Evolutionary conservation across 2,888 invertebrate genomes (phyloP).

Genomic region (Bugulina stolonifera): DNA sequence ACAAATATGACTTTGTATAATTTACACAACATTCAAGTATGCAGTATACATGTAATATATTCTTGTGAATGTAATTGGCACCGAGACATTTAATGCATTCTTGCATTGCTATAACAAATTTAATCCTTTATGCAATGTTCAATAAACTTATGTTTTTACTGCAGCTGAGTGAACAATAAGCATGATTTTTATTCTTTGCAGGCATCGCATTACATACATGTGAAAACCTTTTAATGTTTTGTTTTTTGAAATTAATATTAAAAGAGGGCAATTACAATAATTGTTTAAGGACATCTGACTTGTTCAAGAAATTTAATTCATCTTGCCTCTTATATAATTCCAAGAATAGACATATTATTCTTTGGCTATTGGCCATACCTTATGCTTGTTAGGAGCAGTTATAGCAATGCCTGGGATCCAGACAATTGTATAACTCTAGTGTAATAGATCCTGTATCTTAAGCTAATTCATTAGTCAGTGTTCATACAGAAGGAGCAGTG

Average conservation of each 20-base stretch:
- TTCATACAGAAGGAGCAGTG: not conserved
- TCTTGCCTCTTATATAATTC: too few species aligned
- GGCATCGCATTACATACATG: not conserved
- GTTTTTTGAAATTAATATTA: not conserved
- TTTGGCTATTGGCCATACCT: too few species aligned
- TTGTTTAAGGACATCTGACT: too few species aligned
- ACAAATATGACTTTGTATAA: too few species aligned
- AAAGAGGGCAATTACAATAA: not conserved
- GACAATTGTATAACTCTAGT: not conserved
- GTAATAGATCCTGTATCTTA: not conserved
- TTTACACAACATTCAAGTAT: too few species aligned
- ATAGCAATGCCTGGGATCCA: not conserved
- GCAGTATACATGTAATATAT: too few species aligned
- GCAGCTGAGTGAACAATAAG: not conserved
- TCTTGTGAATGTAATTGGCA: too few species aligned
- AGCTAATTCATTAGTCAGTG: not conserved
- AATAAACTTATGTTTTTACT: not conserved
- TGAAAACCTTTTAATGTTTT: not conserved
- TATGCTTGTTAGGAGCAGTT: too few species aligned
- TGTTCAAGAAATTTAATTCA: too few species aligned
- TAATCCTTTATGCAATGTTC: not conserved
- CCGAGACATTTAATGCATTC: too few species aligned
- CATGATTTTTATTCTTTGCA: not conserved
- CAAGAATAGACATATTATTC: too few species aligned
- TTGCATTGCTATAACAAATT: not conserved